A percentile compares a stretch with the other conserved stretches of the same genome.
These are phyloP conservation scores for Hypotaenidia okinawae DNA, from an alignment of 2,797 vertebrate species.

Conservation along the genomic window DNA sequence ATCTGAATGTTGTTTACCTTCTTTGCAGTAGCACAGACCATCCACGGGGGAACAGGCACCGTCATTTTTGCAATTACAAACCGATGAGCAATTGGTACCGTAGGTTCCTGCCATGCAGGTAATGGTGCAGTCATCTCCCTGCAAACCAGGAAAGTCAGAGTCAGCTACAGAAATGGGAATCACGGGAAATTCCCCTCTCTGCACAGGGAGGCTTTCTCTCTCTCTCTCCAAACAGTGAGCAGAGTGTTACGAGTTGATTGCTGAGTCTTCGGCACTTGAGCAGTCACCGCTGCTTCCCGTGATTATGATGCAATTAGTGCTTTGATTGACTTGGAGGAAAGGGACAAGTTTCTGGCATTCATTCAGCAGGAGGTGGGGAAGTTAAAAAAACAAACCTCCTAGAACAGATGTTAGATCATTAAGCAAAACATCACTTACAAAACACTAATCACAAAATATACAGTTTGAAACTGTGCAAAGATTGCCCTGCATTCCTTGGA, in stretches of 20 bases:
- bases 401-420: constrained; percentile 74
- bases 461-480: constrained; percentile 50
- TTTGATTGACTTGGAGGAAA: constrained; percentile 59
- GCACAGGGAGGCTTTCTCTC: constrained; percentile 14
- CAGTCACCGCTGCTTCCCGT: constrained; percentile 16
- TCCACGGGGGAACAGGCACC: constrained; percentile 89
- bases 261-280: constrained; percentile 39
- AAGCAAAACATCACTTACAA: constrained; percentile 67
- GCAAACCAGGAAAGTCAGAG: constrained; percentile 18
- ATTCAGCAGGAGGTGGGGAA: constrained; percentile 65
- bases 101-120: constrained; percentile 87
- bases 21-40: constrained; percentile 93
- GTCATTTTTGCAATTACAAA: constrained; percentile 89
- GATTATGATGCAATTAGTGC: constrained; percentile 46
- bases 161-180: not conserved
- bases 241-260: constrained; percentile 33
- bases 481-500: constrained; percentile 18
- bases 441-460: constrained; percentile 72
- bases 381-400: constrained; percentile 69
- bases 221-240: not conserved
- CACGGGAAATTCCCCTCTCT: constrained; percentile 28
- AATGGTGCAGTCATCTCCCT: constrained; percentile 91
- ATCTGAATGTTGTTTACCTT: constrained; percentile 83
- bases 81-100: constrained; percentile 89
- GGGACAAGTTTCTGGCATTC: constrained; percentile 58